phyloP scores from a whole-genome alignment of 2,797 vertebrate species.

The Tragelaphus oryx region DNA sequence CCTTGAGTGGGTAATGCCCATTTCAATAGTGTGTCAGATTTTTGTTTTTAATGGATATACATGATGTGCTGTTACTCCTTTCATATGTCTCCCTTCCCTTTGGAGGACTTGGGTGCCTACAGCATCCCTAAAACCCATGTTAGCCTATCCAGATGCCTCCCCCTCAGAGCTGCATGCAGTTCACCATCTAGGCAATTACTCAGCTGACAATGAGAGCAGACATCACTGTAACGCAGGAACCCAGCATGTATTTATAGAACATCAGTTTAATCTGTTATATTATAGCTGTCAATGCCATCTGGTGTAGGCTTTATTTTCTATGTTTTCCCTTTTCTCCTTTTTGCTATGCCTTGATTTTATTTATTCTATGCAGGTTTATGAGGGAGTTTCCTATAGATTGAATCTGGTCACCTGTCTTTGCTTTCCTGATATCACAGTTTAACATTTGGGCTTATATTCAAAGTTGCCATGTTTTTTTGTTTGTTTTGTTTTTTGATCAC shows the following conservation, averaged over 20 bases:
- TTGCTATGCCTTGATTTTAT: conserved; percentile 26
- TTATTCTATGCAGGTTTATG: neutral
- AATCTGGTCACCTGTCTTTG: conserved; percentile 47
- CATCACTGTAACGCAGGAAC: conserved; percentile 62
- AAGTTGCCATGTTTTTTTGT: neutral
- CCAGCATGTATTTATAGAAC: conserved; percentile 64
- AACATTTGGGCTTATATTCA: neutral
- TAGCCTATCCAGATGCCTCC: neutral
- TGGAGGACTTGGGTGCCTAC: neutral
- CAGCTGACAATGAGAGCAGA: conserved; percentile 55
- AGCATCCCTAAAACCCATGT: neutral
- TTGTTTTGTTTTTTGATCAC: neutral
- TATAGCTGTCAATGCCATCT: conserved; percentile 53
- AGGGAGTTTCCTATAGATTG: conserved; percentile 25
- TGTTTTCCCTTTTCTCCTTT: conserved; percentile 30
- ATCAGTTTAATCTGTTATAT: conserved; percentile 69
- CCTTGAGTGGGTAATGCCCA: neutral
- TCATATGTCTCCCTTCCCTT: neutral
- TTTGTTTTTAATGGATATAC: neutral
- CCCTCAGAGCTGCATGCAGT: conserved; percentile 35
- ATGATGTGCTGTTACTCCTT: neutral
- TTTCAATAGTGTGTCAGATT: neutral
- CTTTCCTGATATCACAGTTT: neutral
- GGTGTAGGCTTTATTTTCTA: conserved; percentile 54
- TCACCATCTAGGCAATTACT: conserved; percentile 50